Base-by-base conservation (phyloP, 2,888 invertebrate species). In the Agriopis marginaria region DNA sequence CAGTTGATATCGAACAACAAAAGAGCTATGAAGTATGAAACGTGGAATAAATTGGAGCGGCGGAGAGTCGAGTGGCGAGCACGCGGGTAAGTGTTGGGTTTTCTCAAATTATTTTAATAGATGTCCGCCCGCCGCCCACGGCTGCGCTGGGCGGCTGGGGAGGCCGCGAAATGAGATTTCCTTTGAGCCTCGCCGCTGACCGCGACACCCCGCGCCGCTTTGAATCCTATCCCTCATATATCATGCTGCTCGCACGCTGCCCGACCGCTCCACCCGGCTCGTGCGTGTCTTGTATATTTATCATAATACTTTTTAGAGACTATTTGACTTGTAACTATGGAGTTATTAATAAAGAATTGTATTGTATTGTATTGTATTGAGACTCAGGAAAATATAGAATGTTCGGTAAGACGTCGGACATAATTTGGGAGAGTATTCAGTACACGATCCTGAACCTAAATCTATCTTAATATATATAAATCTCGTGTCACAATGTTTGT, bases 71-170 rank as follows among this genome's bases (percentile, higher is more conserved):
- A 74, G 75, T 68, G 74, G 73, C 73, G 68, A 67, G 70, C 50
- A 32, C 59, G 56, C 67, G 66, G 32, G 56, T 75, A 75, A 83
- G 80, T 82, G 88, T 88, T 85, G 88, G 86, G 87, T 85, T 87
- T 89, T 90, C 89, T 89, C 89, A 87, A 93, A 92, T 92, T 88
- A 92, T 93, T 92, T 93, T 92, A 92, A 92, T 92, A 92, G 90
- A 89, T 89, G 90, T 91, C 88, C 87, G 83, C 78, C 77, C 72
- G 78, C 73, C 75, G 68, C 70, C 72, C 77, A 74, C 75, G 66
- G 73, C 66, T 45, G 74, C 67, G 73, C 66, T 45, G 74, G 75
- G 59, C 64, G 73, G 73, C 63, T 49, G 77, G 79, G 61, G 74
- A 66, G 77, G 76, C 75, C 79, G 82, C 84, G 85, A 92, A 93